Evolutionary conservation across 37 sponge, comb jelly and placozoan genomes (phyloP), one percentile per base, ranked within the genome.

Genomic region (Haliclona indistincta): DNA sequence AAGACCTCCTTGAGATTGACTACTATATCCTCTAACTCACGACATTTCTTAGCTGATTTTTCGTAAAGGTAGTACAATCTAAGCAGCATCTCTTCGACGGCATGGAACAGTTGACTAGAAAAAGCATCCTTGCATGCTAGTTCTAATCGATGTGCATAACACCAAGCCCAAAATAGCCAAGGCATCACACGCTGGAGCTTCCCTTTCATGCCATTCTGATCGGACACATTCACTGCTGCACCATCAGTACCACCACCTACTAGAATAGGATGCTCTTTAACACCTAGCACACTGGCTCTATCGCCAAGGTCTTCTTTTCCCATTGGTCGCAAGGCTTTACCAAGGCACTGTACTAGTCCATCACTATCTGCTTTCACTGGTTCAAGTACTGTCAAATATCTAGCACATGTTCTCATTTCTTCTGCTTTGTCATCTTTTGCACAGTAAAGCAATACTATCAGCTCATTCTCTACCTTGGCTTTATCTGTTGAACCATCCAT

Each of bases 241-340:
- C 82, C 77, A 77, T 88, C 88, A 70, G 82, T 88, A 49, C 88
- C 82, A 76, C 81, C 66, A 41, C 82, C 88, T 49, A 73, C 68
- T 38, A 81, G 75, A 30, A 84, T 64, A 5, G 74, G 79, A 17
- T 29, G 67, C 39, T 39, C 68, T 10, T 26, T 70, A 76, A 49
- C 52, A 67, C 29, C 66, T 17, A 49, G 38, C 36, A 79, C 35
- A 4, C 70, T 56, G 15, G 11, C 33, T 35, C 38, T 62, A 17
- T 81, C 67, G 13, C 67, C 52, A 7, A 87, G 28, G 56, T 80
- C 55, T 11, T 32, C 54, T 44, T 80, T 54, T 15, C 87, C 81
- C 38, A 88, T 60, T 37, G 51, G 45, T 60, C 38, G 20, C 26
- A 81, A 72, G 43, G 64, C 75, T 15, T 60, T 53, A 43, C 52